These are phyloP conservation scores for Nothoprocta pentlandii DNA, from an alignment of 2,113 vertebrate genomes.

Conservation along the genomic window DNA sequence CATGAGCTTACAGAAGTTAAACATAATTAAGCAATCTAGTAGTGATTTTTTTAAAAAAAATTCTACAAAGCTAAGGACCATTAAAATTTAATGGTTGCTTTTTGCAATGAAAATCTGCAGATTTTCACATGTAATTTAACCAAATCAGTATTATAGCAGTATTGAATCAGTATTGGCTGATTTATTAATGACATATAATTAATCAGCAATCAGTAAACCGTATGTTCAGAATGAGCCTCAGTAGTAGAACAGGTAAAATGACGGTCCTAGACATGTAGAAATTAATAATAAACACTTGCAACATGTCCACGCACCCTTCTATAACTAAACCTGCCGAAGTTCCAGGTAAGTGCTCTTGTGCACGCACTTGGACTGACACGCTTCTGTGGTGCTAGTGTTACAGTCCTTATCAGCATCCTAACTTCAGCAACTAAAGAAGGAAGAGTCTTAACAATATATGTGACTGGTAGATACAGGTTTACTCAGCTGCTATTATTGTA, in stretches of 20 bases:
- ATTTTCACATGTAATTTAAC: not conserved
- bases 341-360: too few species aligned
- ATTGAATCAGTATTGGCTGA: not conserved
- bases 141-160: not conserved
- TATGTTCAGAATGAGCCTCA: not conserved
- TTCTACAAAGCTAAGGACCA: not conserved
- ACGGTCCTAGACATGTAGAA: not conserved
- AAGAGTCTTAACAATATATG: not conserved
- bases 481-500: accelerated
- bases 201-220: not conserved
- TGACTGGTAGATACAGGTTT: not conserved
- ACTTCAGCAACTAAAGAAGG: not conserved
- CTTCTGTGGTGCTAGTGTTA: not conserved
- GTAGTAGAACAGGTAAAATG: not conserved
- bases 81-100: not conserved
- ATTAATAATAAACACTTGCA: not conserved
- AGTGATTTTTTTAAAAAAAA: not conserved
- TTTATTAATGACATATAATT: not conserved
- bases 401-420: not conserved
- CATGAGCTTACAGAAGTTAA: not conserved
- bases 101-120: not conserved
- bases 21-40: not conserved
- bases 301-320: not conserved
- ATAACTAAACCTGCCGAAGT: not conserved
- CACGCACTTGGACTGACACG: not conserved